These are phyloP conservation scores for Ictidomys tridecemlineatus DNA, from an alignment of 2,113 vertebrate species.

Conservation along the genomic window DNA sequence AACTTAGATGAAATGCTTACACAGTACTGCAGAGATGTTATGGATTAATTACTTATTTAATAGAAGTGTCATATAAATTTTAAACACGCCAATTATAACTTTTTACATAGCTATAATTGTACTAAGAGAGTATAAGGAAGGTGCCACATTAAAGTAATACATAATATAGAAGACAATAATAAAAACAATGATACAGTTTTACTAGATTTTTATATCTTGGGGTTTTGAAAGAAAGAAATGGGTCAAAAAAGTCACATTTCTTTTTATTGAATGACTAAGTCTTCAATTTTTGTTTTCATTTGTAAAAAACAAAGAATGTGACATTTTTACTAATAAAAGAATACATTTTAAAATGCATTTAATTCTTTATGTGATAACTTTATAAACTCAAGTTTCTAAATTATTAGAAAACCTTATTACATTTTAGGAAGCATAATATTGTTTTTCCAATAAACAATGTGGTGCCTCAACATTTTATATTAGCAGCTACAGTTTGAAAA, in stretches of 20 bases:
- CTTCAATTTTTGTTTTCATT: not conserved
- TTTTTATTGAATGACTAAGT: not conserved
- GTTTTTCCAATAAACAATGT: slow-evolving; percentile 64
- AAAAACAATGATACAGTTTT: not conserved
- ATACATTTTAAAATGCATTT: not conserved
- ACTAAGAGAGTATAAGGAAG: not conserved
- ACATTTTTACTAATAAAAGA: slow-evolving; percentile 26
- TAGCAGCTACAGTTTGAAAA: not conserved
- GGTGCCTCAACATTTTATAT: slow-evolving; percentile 31
- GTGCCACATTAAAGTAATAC: not conserved
- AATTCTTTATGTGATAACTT: slow-evolving; percentile 43
- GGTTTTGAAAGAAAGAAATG: not conserved
- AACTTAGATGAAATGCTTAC: slow-evolving; percentile 65
- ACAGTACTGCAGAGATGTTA: slow-evolving; percentile 38
- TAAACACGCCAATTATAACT: slow-evolving; percentile 16
- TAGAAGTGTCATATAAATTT: slow-evolving; percentile 66
- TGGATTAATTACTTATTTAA: slow-evolving; percentile 71
- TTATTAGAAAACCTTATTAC: not conserved
- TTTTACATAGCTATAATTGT: not conserved
- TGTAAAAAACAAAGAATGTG: not conserved
- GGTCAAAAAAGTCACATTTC: not conserved
- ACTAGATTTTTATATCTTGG: not conserved
- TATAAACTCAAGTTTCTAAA: slow-evolving; percentile 52
- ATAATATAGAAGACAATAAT: not conserved
- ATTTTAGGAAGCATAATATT: not conserved